Evolutionary conservation across 2,888 invertebrate species (phyloP).

Genomic region (Nycteola revayana): DNA sequence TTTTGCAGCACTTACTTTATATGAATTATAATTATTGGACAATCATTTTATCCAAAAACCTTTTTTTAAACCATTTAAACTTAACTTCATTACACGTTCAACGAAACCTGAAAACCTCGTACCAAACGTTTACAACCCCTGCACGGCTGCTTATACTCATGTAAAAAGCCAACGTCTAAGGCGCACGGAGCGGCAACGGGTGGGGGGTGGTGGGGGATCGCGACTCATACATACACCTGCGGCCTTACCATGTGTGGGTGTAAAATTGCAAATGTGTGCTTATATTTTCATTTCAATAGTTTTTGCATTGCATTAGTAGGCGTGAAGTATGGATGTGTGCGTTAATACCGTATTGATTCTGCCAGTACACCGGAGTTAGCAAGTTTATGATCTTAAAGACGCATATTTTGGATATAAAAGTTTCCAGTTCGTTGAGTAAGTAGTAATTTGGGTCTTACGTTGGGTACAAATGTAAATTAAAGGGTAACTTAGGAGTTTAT

Average conservation of each 20-base stretch:
- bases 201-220: constrained; percentile 40
- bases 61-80: too few species aligned
- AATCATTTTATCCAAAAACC: too few species aligned
- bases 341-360: constrained; percentile 79
- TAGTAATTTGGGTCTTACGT: constrained; percentile 1
- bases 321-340: constrained; percentile 57
- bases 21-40: too few species aligned
- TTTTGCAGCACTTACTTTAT: too few species aligned
- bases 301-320: constrained; percentile 70
- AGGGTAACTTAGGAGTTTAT: too few species aligned
- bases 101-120: constrained; percentile 8
- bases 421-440: constrained; percentile 11
- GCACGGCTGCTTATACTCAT: constrained; percentile 68
- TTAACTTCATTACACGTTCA: too few species aligned
- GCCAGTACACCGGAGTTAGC: constrained; percentile 53
- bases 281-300: constrained; percentile 81
- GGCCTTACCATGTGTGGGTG: constrained; percentile 45
- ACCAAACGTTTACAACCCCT: constrained; percentile 54
- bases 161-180: constrained; percentile 81
- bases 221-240: constrained; percentile 60
- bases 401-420: constrained; percentile 32
- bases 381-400: constrained; percentile 70
- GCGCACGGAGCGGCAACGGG: constrained; percentile 46
- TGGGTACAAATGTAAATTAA: too few species aligned
- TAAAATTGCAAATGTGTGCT: constrained; percentile 49